Evolutionary conservation across 2,113 vertebrate genomes (phyloP), one percentile per base, ranked within the genome.

Genomic region (Ranitomeya imitator): DNA sequence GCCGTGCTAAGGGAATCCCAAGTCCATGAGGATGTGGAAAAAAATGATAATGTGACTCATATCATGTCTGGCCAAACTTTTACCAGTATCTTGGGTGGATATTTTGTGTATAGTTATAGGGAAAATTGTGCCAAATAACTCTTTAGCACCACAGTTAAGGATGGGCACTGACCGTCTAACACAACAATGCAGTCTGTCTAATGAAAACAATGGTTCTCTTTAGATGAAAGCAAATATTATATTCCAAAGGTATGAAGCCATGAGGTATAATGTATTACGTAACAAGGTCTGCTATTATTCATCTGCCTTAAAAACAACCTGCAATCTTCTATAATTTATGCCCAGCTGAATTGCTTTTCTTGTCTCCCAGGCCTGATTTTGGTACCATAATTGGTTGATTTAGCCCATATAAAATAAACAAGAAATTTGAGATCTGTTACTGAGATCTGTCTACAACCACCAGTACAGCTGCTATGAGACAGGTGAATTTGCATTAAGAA

Each of bases 71-170:
- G 87, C 81, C 81, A 85, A 85, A 83, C 31, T 57, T 51, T 88
- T 73, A 84, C 87, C 52, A 89, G 76, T 67, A 84, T 85, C 45
- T 69, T 85, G 81, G 73, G 71, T 88, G 87, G 73, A 84, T 67
- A 54, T 61, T 61, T 54, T 79, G 18, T 54, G 45, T 19, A 37
- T 11, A 16, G 23, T n/a, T 69, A 59, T 76, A 4, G 59, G 21
- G 67, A 37, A 59, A 73, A 54, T 69, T 79, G 23, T 57, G 26
- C 65, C 45, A 71, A 85, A 57, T 85, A 26, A 74, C 54, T 55
- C 59, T 18, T 63, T 74, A 51, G 23, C 45, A 23, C 52, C 63
- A 71, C 14, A 71, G 55, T 84, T 71, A 16, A 67, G 52, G 21
- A n/a, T 84, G 60, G 51, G 7, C 65, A 69, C 67, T 84, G 63